phyloP scores from a whole-genome alignment of 2,888 invertebrate species.

The Thera obeliscata region DNA sequence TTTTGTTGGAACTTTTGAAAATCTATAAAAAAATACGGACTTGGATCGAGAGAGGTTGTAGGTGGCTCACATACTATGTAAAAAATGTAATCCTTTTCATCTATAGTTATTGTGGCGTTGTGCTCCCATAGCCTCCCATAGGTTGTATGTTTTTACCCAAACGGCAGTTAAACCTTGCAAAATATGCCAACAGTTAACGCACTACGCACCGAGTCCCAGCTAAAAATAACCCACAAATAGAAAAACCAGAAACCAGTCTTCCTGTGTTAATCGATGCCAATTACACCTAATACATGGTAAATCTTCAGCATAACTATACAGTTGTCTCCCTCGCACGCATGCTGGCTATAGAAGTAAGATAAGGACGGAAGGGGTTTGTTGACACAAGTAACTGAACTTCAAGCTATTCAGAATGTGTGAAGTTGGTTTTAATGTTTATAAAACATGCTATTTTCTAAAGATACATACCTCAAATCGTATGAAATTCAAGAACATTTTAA shows the following conservation, averaged over 20 bases:
- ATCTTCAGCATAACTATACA: slow-evolving; percentile 30
- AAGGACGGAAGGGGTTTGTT: slow-evolving; percentile 30
- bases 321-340: slow-evolving; percentile 28
- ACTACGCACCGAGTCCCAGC: slow-evolving; percentile 29
- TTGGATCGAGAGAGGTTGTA: no score
- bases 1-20: no score
- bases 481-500: no score
- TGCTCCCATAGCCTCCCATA: no score
- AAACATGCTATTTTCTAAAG: background rate
- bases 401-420: slow-evolving; percentile 27
- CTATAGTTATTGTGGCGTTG: no score
- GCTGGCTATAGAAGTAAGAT: slow-evolving; percentile 5
- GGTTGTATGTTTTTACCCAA: no score
- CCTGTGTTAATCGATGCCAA: slow-evolving; percentile 82
- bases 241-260: slow-evolving; percentile 71
- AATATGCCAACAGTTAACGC: background rate
- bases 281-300: slow-evolving; percentile 58
- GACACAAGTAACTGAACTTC: slow-evolving; percentile 32
- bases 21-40: no score
- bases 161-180: background rate
- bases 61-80: no score
- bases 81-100: no score
- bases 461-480: no score
- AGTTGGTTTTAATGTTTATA: slow-evolving; percentile 18
- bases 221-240: slow-evolving; percentile 62